Base-by-base conservation (phyloP, 2,888 invertebrate genomes). In the Hydrotaea diabolus region DNA sequence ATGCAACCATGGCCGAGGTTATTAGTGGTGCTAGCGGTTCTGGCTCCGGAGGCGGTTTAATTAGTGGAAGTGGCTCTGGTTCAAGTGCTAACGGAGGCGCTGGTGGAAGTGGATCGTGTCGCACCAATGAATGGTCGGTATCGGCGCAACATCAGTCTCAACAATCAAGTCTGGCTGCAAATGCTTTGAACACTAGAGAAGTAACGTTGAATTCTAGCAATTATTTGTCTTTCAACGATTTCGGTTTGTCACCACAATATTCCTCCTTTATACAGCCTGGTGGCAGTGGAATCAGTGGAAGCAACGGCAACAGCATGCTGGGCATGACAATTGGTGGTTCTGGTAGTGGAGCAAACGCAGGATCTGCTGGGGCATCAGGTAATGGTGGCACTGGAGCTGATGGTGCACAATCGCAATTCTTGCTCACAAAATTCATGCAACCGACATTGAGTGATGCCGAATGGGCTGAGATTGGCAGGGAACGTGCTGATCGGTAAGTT, bases 401-500 rank as follows among this genome's bases (percentile, higher is more conserved):
- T 66, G 90, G 90, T 55, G 85, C 87, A 77, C 90, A 90, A 87
- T 91, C 91, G 81, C 92, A 92, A 85, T 91, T 89, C 87, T 90
- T 91, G 87, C 91, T 93, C 85, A 90, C 92, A 82, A 93, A 94
- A 90, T 94, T 93, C 87, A 93, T 93, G 91, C 93, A 93, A 89
- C 93, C 93, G 91, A 90, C 92, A 90, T 89, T 94, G 90, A 90
- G 93, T 89, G 93, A 94, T 88, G 90, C 91, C 76, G 93, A 94
- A 89, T 93, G 94, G 89, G 93, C 93, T 86, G 92, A 93, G 76
- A 90, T 93, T 80, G 94, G 94, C 88, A 92, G 93, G 88, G 93
- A 94, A 88, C 93, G 94, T 84, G 94, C 94, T 85, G 95, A 95
- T 92, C 90, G 92, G 93, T 93, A 88, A 87, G 88, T 83, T 4